phyloP scores from a whole-genome alignment of 2,113 vertebrate genomes.

The Perca flavescens region DNA sequence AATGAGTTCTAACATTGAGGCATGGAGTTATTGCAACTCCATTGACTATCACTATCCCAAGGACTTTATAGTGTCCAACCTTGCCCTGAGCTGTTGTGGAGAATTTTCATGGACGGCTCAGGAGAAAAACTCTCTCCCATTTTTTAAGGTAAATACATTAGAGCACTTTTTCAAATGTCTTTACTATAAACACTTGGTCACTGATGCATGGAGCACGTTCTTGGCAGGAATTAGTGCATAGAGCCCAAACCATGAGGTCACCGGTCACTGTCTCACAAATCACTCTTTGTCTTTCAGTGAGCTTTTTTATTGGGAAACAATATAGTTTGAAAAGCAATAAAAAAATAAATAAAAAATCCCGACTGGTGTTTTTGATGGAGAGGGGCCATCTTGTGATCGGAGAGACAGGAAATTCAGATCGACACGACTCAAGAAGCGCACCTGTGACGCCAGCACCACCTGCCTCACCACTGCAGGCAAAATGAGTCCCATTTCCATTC shows the following conservation, averaged over 20 bases:
- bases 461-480: slow-evolving; percentile 11
- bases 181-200: slow-evolving; percentile 19
- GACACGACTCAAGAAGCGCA: slow-evolving; percentile 54
- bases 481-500: slow-evolving; percentile 4
- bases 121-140: not conserved
- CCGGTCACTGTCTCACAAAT: slow-evolving; percentile 55
- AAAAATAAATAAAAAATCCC: slow-evolving; percentile 24
- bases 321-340: slow-evolving; percentile 32
- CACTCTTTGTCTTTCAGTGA: slow-evolving; percentile 43
- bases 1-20: slow-evolving; percentile 23
- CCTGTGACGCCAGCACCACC: slow-evolving; percentile 49
- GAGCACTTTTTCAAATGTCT: slow-evolving; percentile 5
- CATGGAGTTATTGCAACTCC: slow-evolving; percentile 7
- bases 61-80: slow-evolving; percentile 28
- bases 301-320: slow-evolving; percentile 56
- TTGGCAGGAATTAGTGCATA: not conserved
- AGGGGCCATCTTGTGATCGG: slow-evolving; percentile 38
- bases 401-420: slow-evolving; percentile 53
- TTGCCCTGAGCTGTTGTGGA: slow-evolving; percentile 22
- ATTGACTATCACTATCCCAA: slow-evolving; percentile 11
- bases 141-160: slow-evolving; percentile 21
- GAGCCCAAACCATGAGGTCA: slow-evolving; percentile 57
- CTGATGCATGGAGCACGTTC: slow-evolving; percentile 30
- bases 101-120: not conserved
- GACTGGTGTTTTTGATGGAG: slow-evolving; percentile 48